Percentiles rank a stretch among this genome's conserved stretches.
Conservation (phyloP, 2,113 vertebrate genomes). For the Synchiropus splendidus region DNA sequence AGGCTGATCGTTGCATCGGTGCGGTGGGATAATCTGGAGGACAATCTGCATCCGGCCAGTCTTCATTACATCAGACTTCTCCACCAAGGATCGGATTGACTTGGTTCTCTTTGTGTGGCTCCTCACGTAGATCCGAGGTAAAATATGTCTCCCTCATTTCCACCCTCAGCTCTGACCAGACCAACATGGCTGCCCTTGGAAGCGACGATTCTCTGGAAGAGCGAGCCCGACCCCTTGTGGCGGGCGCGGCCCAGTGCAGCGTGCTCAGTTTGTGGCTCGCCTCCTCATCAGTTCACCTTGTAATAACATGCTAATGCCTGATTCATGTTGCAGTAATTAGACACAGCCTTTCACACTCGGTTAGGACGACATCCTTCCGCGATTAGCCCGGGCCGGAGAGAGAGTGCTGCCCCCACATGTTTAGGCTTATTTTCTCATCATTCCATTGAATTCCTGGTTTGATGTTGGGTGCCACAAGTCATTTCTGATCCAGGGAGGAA, state of each 20-base stretch:
- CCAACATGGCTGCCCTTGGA: constrained; percentile 49
- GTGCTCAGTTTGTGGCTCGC: constrained; percentile 54
- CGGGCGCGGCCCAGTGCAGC: constrained; percentile 36
- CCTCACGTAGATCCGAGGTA: too few species aligned
- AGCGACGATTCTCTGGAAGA: constrained; percentile 40
- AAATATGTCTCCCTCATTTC: constrained; percentile 6
- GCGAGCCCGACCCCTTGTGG: constrained; percentile 70
- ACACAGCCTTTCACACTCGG: constrained; percentile 70
- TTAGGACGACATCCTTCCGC: constrained; percentile 69
- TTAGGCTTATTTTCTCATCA: constrained; percentile 65
- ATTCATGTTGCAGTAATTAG: constrained; percentile 71
- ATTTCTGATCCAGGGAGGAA: constrained; percentile 62
- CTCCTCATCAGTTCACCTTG: constrained; percentile 70
- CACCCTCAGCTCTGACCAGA: constrained; percentile 10
- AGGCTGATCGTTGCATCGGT: too few species aligned
- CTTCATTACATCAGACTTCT: too few species aligned
- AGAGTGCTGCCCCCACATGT: constrained; percentile 58
- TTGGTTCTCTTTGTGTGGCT: too few species aligned
- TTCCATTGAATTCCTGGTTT: constrained; percentile 64
- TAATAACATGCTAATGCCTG: constrained; percentile 70
- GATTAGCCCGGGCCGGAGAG: constrained; percentile 62
- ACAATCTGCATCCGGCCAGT: too few species aligned
- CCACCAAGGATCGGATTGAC: too few species aligned
- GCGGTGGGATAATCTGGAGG: too few species aligned
- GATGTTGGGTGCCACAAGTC: constrained; percentile 60